Conservation (phyloP, 2,797 vertebrate species). For the Muraenolepis orangiensis region DNA sequence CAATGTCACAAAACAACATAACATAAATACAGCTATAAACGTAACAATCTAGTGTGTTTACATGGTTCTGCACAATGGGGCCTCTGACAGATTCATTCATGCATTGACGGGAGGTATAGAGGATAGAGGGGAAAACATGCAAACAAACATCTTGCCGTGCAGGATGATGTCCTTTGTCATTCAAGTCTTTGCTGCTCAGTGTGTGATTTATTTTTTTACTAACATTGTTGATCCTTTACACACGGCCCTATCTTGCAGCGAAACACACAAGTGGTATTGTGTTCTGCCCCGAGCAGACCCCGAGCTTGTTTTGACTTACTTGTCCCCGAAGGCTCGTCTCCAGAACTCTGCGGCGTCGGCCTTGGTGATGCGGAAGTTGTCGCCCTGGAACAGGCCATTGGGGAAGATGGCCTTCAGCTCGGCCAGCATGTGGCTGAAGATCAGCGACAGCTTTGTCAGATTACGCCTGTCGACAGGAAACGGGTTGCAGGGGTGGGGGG, state of each 20-base stretch:
- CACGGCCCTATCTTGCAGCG: background rate
- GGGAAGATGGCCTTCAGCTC: slow-evolving; percentile 98
- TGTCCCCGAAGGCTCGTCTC: slow-evolving; percentile 94
- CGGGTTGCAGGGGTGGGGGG: background rate
- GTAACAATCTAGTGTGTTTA: background rate
- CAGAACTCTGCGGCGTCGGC: slow-evolving; percentile 98
- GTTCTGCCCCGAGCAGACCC: background rate
- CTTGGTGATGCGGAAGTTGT: slow-evolving; percentile 97
- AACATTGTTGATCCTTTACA: background rate
- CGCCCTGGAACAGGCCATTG: slow-evolving; percentile 92
- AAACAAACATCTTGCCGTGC: background rate
- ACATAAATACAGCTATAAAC: background rate
- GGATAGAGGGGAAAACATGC: background rate
- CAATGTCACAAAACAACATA: background rate
- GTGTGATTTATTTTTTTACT: background rate
- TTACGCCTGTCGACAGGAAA: slow-evolving; percentile 78
- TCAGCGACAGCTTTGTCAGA: slow-evolving; percentile 94
- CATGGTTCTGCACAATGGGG: background rate
- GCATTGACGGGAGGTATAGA: background rate
- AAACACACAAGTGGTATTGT: background rate
- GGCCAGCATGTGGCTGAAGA: slow-evolving; percentile 99
- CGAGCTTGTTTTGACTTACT: slow-evolving; percentile 76
- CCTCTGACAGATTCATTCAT: background rate
- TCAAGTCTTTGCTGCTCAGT: background rate
- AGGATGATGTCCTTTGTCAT: background rate